Evolutionary conservation across 2,888 invertebrate genomes (phyloP), one percentile per base, ranked within the genome.

Genomic region (Cephus rjabovi): DNA sequence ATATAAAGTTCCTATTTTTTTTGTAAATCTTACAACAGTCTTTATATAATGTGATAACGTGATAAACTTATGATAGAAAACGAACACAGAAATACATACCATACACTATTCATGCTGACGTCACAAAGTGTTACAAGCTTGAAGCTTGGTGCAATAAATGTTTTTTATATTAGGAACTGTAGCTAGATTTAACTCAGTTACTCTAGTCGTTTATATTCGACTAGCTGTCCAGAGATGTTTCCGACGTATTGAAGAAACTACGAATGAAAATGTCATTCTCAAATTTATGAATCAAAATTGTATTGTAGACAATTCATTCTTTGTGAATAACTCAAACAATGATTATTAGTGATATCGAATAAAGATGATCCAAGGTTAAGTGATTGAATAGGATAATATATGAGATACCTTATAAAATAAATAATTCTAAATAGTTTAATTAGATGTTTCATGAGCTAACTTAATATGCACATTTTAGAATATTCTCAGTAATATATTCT

Each of bases 231-330:
- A 90, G 82, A 81, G 90, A 90, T 70, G 88, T 87, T 89, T 90
- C 90, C 83, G 89, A 90, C 70, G 86, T 84, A 88, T 90, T 89
- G 88, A 86, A 81, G 86, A 90, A 90, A 83, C 90, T 91, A 80
- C 68, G 77, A 81, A 82, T 70, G 79, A 81, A 78, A 83, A 71
- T 71, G 33, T 2, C 23, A 56, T 56, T 56, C 56, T 23, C 56
- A 56, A 56, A 23, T 79, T 70, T n/a, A 71, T 75, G 56, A 31
- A 34, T 75, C n/a, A 74, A 78, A 80, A 74, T 37, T 80, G 77
- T 71, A 80, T 56, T 74, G 75, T 75, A 77, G 76, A n/a, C 12
- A 3, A 34, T 75, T 34, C 34, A 69, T 69, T 56, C 23, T 23
- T 56, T 23, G 2, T 1, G 9, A 56, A 56, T 56, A 56, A 2